Conservation (phyloP, 2,797 vertebrate species). For the Sitta carolinensis region DNA sequence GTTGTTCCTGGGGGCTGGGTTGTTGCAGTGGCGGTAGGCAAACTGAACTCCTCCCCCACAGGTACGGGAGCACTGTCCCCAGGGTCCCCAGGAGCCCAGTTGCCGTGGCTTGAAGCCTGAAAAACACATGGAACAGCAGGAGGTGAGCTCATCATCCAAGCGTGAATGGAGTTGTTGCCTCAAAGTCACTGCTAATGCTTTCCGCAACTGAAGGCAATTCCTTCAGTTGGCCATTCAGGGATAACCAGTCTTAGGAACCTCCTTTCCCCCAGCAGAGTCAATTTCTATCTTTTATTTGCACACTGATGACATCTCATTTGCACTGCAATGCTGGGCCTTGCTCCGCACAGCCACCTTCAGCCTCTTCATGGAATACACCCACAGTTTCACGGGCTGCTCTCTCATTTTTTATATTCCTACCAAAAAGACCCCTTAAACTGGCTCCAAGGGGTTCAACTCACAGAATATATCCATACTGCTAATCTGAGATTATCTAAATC, state of each 20-base stretch:
- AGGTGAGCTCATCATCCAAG: background rate
- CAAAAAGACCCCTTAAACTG: background rate
- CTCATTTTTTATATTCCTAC: background rate
- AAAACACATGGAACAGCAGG: background rate
- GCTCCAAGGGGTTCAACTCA: background rate
- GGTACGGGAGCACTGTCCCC: conserved; percentile 91
- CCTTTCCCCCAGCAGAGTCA: background rate
- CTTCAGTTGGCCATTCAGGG: background rate
- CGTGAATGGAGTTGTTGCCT: background rate
- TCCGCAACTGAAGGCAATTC: background rate
- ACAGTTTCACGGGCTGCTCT: background rate
- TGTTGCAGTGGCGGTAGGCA: conserved; percentile 95
- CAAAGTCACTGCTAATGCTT: background rate
- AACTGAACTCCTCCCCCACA: conserved; percentile 96
- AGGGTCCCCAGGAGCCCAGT: conserved; percentile 97
- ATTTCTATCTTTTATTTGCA: background rate
- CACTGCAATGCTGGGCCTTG: background rate
- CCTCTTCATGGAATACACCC: background rate
- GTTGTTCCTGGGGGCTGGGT: conserved; percentile 92
- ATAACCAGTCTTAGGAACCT: background rate
- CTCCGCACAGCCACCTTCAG: background rate
- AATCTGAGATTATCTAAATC: background rate
- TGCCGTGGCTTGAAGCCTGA: conserved; percentile 94
- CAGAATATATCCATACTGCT: background rate
- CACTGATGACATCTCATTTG: background rate